Evolutionary conservation across 1,140 invertebrate genomes (phyloP), one percentile per base, ranked within the genome.

Genomic region (Zaprionus ornatus): DNA sequence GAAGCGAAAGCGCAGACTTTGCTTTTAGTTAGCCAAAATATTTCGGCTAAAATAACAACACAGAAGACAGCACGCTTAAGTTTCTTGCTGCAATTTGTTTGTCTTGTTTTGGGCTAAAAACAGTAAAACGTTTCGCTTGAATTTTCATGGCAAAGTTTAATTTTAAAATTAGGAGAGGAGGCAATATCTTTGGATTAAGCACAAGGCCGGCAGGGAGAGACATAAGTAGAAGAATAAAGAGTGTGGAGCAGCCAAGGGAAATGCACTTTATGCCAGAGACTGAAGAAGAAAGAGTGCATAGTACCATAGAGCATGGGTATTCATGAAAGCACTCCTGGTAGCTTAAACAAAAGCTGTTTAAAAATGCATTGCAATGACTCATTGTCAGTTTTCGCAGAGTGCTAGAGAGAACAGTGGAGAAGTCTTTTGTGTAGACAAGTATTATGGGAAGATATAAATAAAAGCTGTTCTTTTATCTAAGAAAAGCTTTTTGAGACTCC

Each of bases 61-160:
- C 19, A 74, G 56, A 32, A 52, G n/a, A 6, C 19, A 74, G 56
- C 25, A 52, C 29, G 65, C 40, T 69, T 50, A 74, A 70, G 72
- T 70, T 62, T 70, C 29, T 40, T 57, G 32, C 52, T 70, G 48
- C 65, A 37, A 61, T 62, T 62, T 74, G 64, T 63, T 70, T 69
- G 29, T 19, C 37, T 40, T 74, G 19, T 45, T 56, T 21, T 21
- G 19, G 45, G 21, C 56, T 23, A 69, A 17, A 10, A 3, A 45
- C 7, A 45, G n/a, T 45, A 17, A 69, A 69, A 6, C 21, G 45
- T 50, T 50, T 52, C n/a, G 35, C 23, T 55, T 65, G 37, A 65
- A 56, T 65, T 55, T 65, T 50, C 45, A 21, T 23, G 19, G 10
- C 45, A 50, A 50, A 50, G 45, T 50, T 50, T 50, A 23, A 50